Evolutionary conservation across 2,888 invertebrate genomes (phyloP), one percentile per base, ranked within the genome.

Genomic region (Morpho deidamia): DNA sequence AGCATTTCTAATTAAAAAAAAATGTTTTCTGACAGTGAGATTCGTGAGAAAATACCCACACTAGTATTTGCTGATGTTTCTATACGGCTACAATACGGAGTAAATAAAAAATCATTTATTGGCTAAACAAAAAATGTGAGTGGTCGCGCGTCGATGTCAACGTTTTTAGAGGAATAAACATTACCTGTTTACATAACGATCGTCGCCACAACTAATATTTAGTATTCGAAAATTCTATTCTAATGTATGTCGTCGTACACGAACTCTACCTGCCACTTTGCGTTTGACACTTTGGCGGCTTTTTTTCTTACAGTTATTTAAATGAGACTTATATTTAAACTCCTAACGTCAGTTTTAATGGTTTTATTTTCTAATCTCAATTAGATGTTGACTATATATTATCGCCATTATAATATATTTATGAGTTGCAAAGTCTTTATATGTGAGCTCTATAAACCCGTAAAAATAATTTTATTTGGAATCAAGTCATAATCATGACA

Each of bases 181-280:
- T 83, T 76, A 81, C 76, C 76, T 86, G 85, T 88, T 82, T 86
- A 78, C 80, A 73, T 69, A 86, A 78, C 82, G 87, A 80, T 83
- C 87, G 82, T 80, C 82, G 83, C 81, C 81, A 86, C 77, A 78
- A 81, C 74, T 74, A 89, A 89, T 89, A 88, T 89, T 89, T 80
- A 81, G 83, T 81, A 79, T 87, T 88, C 82, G 86, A 89, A 89
- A 88, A 88, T 83, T 84, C 85, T 83, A 84, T 87, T 85, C 85
- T 84, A 84, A 85, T 83, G 84, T 85, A 78, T 86, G 86, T 86
- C 78, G 81, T 71, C 74, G 78, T 76, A 80, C 80, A 79, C 71
- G 69, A 71, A 69, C 68, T 60, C 60, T 63, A 62, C 60, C 65
- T 62, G 67, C 63, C 61, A 58, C 58, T 72, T 78, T 68, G 71